Percentiles rank a stretch among this genome's conserved stretches.
These are phyloP conservation scores for Lottia gigantea DNA, from an alignment of 2,888 invertebrate species.

Conservation along the genomic window DNA sequence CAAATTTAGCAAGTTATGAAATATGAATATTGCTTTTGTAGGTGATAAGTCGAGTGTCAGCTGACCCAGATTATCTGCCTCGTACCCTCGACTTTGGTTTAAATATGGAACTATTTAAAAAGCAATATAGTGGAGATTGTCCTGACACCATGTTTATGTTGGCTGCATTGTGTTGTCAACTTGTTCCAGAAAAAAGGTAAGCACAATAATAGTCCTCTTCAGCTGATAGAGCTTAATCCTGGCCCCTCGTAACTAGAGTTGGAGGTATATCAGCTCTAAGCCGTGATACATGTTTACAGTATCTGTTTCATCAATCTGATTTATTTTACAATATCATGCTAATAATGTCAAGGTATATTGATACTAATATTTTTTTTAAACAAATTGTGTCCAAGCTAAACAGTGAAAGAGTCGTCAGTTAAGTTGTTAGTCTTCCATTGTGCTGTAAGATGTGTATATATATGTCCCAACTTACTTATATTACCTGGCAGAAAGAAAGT, in stretches of 20 bases:
- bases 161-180: constrained; percentile 89
- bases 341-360: background rate
- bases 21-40: constrained; percentile 64
- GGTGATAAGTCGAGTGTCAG: constrained; percentile 94
- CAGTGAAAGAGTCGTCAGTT: no score
- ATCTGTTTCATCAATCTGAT: no score
- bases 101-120: constrained; percentile 85
- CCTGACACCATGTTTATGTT: constrained; percentile 89
- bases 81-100: constrained; percentile 91
- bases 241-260: no score
- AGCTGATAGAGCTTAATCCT: no score
- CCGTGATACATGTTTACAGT: background rate
- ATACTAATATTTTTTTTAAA: no score
- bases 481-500: no score
- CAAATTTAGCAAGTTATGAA: background rate
- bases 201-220: no score
- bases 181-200: constrained; percentile 89
- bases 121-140: constrained; percentile 85
- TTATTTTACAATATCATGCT: background rate
- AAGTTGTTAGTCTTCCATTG: no score
- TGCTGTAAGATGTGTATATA: no score
- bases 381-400: no score
- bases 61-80: constrained; percentile 93
- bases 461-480: no score
- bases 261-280: no score